Conservation (phyloP, 2,797 vertebrate species). For the Sebastes oblongus region DNA sequence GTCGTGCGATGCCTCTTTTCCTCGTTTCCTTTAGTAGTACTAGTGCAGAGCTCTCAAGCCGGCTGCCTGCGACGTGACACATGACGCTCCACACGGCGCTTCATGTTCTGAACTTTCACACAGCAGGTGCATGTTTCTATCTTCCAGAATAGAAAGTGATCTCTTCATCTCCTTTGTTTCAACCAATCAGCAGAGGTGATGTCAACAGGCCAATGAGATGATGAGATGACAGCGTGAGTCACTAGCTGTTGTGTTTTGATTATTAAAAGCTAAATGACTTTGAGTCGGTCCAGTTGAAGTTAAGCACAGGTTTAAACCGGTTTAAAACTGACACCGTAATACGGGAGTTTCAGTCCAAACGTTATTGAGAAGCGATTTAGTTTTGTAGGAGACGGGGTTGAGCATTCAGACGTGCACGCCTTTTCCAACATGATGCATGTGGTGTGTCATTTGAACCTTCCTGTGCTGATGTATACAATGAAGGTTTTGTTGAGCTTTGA, state of each 20-base stretch:
- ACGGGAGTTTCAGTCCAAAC: too few relatives aligned
- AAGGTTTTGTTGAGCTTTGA: too few relatives aligned
- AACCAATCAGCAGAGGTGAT: neutral
- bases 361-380: too few relatives aligned
- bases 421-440: too few relatives aligned
- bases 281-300: neutral
- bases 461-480: too few relatives aligned
- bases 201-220: neutral
- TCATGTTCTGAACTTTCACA: neutral
- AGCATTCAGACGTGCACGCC: too few relatives aligned
- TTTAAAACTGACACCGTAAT: too few relatives aligned
- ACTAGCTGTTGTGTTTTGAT: neutral
- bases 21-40: too few relatives aligned
- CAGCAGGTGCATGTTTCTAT: neutral
- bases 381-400: too few relatives aligned
- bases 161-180: neutral
- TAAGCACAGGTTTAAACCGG: too few relatives aligned
- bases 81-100: neutral
- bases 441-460: too few relatives aligned
- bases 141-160: neutral
- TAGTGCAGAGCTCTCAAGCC: neutral
- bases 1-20: neutral
- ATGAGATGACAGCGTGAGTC: neutral
- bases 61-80: neutral
- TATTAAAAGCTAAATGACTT: neutral